Evolutionary conservation across 2,888 invertebrate genomes (phyloP).

Genomic region (Neoaliturus tenellus): DNA sequence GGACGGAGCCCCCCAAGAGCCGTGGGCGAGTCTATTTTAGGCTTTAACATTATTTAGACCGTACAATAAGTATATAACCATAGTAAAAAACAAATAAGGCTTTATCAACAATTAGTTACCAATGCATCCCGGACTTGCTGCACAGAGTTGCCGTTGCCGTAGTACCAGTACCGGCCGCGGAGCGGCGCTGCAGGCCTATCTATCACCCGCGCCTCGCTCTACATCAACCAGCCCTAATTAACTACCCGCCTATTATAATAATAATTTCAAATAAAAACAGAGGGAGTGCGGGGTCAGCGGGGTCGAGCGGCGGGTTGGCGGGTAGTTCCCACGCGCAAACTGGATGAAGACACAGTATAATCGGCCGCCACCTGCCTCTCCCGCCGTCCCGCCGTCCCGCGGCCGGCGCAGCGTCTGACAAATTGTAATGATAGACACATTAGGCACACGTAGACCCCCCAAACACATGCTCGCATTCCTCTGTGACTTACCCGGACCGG

Average conservation of each 20-base stretch:
- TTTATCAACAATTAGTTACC: too few species aligned
- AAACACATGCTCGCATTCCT: not conserved
- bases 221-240: constrained; percentile 47
- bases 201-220: constrained; percentile 34
- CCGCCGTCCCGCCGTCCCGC: too few species aligned
- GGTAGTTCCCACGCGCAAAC: constrained; percentile 54
- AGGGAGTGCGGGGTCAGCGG: constrained; percentile 50
- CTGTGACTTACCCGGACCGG: constrained; percentile 18
- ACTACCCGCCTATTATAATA: constrained; percentile 56
- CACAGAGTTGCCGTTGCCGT: not conserved
- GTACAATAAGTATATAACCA: too few species aligned
- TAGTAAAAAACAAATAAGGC: too few species aligned
- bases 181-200: constrained; percentile 17
- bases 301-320: constrained; percentile 24
- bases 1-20: too few species aligned
- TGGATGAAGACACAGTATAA: constrained; percentile 43
- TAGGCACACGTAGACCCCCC: constrained; percentile 27
- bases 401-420: not conserved
- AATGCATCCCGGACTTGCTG: too few species aligned
- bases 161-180: not conserved
- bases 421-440: constrained; percentile 49
- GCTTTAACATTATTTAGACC: too few species aligned
- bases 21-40: too few species aligned
- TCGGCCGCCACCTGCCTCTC: not conserved
- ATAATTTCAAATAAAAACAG: constrained; percentile 58